phyloP scores from a whole-genome alignment of 2,113 vertebrate genomes.

The Cryptoleucopteryx plumbea region DNA sequence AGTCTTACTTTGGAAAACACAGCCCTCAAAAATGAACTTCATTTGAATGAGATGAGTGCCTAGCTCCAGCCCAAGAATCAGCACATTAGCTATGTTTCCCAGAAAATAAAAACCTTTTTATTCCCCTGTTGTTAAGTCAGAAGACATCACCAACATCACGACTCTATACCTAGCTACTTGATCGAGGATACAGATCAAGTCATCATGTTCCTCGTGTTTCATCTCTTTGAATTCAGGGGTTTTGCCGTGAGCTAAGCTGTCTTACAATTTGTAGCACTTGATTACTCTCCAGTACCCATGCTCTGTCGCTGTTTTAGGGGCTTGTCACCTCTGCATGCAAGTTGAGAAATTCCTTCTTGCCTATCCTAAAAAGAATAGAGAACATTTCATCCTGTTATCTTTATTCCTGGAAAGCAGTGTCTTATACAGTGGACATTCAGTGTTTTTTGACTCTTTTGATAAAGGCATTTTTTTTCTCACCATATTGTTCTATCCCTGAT shows the following conservation, averaged over 20 bases:
- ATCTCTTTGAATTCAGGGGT: neutral
- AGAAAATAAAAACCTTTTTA: neutral
- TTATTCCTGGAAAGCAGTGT: neutral
- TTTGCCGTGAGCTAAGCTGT: neutral
- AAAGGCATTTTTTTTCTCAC: neutral
- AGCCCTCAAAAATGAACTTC: neutral
- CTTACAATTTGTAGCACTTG: neutral
- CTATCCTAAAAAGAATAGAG: neutral
- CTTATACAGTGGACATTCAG: neutral
- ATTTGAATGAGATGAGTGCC: neutral
- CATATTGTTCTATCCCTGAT: neutral
- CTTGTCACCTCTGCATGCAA: neutral
- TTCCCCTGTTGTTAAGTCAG: neutral
- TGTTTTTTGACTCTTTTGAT: neutral
- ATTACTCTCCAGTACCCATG: neutral
- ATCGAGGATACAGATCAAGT: neutral
- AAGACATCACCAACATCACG: neutral
- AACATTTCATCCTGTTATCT: neutral
- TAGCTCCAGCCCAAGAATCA: neutral
- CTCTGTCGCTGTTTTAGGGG: neutral
- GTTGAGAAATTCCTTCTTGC: neutral
- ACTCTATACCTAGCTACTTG: neutral
- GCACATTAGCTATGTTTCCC: neutral
- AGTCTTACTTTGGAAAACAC: neutral
- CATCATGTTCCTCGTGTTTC: neutral